Evolutionary conservation across 2,888 invertebrate species (phyloP), one percentile per base, ranked within the genome.

Genomic region (Plemyria rubiginata): DNA sequence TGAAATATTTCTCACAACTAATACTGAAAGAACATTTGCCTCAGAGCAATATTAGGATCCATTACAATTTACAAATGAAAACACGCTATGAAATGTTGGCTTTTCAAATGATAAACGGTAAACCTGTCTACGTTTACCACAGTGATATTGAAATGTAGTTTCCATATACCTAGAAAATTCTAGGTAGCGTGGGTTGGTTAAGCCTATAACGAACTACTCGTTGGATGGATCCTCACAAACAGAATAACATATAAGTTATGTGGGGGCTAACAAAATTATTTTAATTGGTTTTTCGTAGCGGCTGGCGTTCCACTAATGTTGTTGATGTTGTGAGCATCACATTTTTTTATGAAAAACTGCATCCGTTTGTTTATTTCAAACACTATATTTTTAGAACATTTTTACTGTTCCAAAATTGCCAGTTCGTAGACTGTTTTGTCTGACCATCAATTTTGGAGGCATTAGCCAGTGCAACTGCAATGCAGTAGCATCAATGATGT

Each of bases 401-500:
- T 8, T 1, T 1, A 7, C 8, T 1, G 32, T 4, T 12, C n/a
- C 1, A 40, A 43, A 43, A 43, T 43, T 41, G n/a, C 16, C 11
- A 22, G 4, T 48, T 5, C 4, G 16, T 11, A 11, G 11, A 46
- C 22, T 46, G 28, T 43, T 54, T 43, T 38, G 43, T 15, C 46
- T 52, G 43, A 46, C 51, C 48, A 51, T 49, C 40, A 49, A n/a
- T 54, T 54, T 50, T 40, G 8, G 59, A 57, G 32, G 36, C 48
- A 28, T 57, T 48, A 36, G 32, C 45, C 43, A 53, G 45, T 56
- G 60, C 56, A 43, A 49, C 60, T 60, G 65, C 65, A 65, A 65
- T 65, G 65, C 65, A 61, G 64, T 57, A 60, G 60, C 64, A 60
- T 65, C 65, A 60, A 60, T 60, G 60, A 65, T 54, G 60, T 53